Evolutionary conservation across 2,113 vertebrate species (phyloP).

Genomic region (Neodontobutis hainanensis): DNA sequence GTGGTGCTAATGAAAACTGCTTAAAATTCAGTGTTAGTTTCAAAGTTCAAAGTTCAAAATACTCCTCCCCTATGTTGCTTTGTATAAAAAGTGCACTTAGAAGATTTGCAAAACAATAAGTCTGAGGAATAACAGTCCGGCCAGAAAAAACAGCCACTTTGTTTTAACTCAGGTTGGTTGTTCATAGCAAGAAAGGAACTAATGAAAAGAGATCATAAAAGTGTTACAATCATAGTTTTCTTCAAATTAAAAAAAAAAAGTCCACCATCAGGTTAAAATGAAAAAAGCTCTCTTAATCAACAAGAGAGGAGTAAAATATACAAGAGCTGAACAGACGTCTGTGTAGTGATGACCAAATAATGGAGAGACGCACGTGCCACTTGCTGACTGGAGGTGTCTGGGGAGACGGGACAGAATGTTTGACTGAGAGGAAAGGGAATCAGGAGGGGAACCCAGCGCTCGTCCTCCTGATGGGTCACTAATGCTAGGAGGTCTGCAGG

Average conservation of each 20-base stretch:
- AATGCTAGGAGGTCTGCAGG: constrained; percentile 92
- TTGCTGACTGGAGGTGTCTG: constrained; percentile 60
- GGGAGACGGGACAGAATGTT: constrained; percentile 26
- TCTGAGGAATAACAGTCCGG: constrained; percentile 64
- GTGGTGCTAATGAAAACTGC: constrained; percentile 36
- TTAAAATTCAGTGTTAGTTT: constrained; percentile 43
- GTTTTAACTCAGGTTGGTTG: constrained; percentile 34
- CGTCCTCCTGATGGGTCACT: constrained; percentile 73
- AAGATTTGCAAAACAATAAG: constrained; percentile 37
- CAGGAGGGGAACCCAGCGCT: constrained; percentile 54
- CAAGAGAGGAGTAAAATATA: constrained; percentile 51
- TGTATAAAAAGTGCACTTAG: constrained; percentile 76
- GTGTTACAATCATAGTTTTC: constrained; percentile 50
- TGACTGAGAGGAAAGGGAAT: constrained; percentile 4
- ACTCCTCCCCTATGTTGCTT: constrained; percentile 13
- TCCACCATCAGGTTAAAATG: constrained; percentile 31
- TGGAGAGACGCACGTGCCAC: constrained; percentile 41
- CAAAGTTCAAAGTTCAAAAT: constrained; percentile 2
- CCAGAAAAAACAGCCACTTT: constrained; percentile 37
- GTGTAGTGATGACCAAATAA: constrained; percentile 36
- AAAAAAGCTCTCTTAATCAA: constrained; percentile 55
- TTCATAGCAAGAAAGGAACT: constrained; percentile 44
- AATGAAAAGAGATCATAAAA: constrained; percentile 45
- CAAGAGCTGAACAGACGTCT: constrained; percentile 30
- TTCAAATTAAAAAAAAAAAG: constrained; percentile 29